Percentiles rank a stretch among this genome's conserved stretches.
Evolutionary conservation across 2,888 invertebrate species (phyloP).

Genomic region (Melinaea marsaeus): DNA sequence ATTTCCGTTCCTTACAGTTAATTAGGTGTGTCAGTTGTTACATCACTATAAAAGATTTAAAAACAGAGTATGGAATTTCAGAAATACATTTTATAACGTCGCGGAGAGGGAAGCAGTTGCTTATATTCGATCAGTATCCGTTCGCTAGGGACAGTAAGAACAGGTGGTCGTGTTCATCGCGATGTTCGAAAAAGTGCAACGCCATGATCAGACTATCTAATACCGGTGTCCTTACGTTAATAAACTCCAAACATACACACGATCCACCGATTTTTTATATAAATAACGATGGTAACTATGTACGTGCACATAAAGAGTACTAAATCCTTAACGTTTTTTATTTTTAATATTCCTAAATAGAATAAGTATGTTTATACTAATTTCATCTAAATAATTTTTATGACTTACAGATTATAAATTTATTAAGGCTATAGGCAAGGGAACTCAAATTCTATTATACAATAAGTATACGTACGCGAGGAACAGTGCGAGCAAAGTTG

Average conservation of each 20-base stretch:
- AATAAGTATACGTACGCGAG: conserved; percentile 54
- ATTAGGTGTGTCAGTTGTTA: background rate
- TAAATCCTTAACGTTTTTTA: background rate
- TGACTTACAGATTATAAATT: conserved; percentile 58
- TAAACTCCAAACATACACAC: conserved; percentile 52
- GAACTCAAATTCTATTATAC: conserved; percentile 51
- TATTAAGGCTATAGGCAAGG: conserved; percentile 52
- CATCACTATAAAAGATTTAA: background rate
- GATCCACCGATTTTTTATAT: conserved; percentile 58
- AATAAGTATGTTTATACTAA: background rate
- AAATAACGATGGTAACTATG: conserved; percentile 51
- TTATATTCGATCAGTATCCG: conserved; percentile 59
- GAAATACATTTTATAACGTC: conserved; percentile 65
- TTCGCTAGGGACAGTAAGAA: conserved; percentile 56
- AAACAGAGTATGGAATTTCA: conserved; percentile 35
- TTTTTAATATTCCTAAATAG: background rate
- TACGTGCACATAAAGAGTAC: conserved; percentile 19
- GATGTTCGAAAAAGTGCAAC: conserved; percentile 57
- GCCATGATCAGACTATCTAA: conserved; percentile 53
- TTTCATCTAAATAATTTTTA: too few relatives aligned
- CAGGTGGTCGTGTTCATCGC: conserved; percentile 61
- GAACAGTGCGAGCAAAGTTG: conserved; percentile 47
- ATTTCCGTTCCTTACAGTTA: background rate
- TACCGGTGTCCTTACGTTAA: conserved; percentile 44
- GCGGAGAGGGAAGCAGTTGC: conserved; percentile 54